Evolutionary conservation across 2,888 invertebrate genomes (phyloP), one percentile per base, ranked within the genome.

Genomic region (Ormyrus pomaceus): DNA sequence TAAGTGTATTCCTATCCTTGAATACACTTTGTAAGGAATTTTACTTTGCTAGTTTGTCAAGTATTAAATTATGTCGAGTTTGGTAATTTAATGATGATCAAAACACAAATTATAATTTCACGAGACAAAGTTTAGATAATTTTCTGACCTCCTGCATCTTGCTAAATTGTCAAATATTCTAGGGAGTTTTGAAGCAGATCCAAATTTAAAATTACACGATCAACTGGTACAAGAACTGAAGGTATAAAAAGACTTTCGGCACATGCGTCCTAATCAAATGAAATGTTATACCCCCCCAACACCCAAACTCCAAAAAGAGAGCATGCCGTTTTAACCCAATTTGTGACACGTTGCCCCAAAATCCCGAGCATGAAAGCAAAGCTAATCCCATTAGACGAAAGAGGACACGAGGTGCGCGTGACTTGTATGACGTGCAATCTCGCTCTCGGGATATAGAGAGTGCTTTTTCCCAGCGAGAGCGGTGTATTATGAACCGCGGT

Each of bases 181-280:
- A 90, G 90, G 87, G 83, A 89, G 89, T 87, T 90, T 88, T 85
- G 90, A 90, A 86, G 86, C 89, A 83, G 89, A 90, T 84, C 87
- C 88, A 83, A 90, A 89, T 84, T 86, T 90, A 83, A 83, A 87
- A 66, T 86, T 88, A 74, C 87, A 89, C 87, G 89, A 90, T 81
- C 90, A 91, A 87, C 87, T 91, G 81, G 90, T 91, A 85, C 88
- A 91, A 84, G 90, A 90, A 83, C 82, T 90, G 72, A 87, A 90
- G 90, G 90, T 90, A 90, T 76, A 73, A 82, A 80, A 79, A 56
- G 64, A 8, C 19, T 19, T 19, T 19, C 19, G 19, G 19, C 19
- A 1, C 19, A 19, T 19, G 19, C 19, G 19, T 19, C 19, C 19
- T 19, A 19, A 19, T 19, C 2, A 19, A 19, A 19, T 19, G 19